phyloP scores from a whole-genome alignment of 2,888 invertebrate genomes.

The Rhingia rostrata region DNA sequence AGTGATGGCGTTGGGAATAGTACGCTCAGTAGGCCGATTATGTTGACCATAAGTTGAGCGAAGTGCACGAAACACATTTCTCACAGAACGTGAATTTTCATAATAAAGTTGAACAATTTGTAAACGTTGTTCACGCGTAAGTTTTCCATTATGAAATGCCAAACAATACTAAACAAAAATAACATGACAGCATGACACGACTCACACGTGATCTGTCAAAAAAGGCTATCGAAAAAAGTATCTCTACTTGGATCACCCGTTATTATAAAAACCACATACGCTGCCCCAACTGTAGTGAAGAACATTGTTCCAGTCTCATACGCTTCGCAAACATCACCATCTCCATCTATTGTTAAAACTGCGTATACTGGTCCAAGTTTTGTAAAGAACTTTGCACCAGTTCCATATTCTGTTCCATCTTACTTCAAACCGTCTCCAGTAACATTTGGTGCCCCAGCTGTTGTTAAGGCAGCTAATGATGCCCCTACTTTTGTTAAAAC shows the following conservation, averaged over 20 bases:
- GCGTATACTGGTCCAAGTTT: conserved; percentile 68
- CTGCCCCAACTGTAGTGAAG: not conserved
- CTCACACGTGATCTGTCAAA: too few relatives aligned
- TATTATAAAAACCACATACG: not conserved
- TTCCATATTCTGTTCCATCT: conserved; percentile 49
- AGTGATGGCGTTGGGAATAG: too few relatives aligned
- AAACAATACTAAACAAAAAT: too few relatives aligned
- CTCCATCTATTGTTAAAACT: conserved; percentile 43
- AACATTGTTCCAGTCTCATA: conserved; percentile 16
- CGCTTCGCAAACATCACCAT: conserved; percentile 34
- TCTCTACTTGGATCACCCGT: not conserved
- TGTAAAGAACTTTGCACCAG: conserved; percentile 35
- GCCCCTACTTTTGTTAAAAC: not conserved
- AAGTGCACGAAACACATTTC: too few relatives aligned
- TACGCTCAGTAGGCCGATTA: too few relatives aligned
- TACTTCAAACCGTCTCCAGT: not conserved
- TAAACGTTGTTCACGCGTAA: too few relatives aligned
- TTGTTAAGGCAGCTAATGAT: conserved; percentile 1
- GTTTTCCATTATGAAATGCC: too few relatives aligned
- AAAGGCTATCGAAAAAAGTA: too few relatives aligned
- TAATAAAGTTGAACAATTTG: too few relatives aligned
- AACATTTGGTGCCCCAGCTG: not conserved
- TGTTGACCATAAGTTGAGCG: too few relatives aligned
- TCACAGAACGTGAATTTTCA: too few relatives aligned
- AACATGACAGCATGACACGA: too few relatives aligned